phyloP scores from a whole-genome alignment of 2,113 vertebrate species.

The Protobothrops flavoviridis region DNA sequence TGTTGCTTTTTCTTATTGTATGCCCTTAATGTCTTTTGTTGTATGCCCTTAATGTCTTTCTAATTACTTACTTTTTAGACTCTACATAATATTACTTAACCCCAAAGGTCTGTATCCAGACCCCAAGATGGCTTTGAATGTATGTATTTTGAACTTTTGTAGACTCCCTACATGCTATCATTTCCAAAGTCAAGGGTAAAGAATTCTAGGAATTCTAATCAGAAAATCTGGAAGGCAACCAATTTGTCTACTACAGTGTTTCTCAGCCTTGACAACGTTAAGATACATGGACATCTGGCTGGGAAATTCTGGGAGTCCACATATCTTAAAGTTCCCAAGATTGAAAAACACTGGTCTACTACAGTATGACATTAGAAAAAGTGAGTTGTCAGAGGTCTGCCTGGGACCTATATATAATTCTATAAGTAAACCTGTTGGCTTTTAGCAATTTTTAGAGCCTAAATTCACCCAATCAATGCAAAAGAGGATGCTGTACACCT shows the following conservation, averaged over 20 bases:
- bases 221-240: background rate
- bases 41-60: background rate
- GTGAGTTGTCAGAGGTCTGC: too few relatives aligned
- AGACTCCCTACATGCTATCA: background rate
- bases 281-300: background rate
- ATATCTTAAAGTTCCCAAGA: too few relatives aligned
- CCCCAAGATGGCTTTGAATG: background rate
- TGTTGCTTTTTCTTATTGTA: background rate
- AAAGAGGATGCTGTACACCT: too few relatives aligned
- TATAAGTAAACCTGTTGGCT: too few relatives aligned
- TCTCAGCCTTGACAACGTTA: background rate
- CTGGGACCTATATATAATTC: too few relatives aligned
- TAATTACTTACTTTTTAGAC: background rate
- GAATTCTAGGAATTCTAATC: background rate
- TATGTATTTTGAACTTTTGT: background rate
- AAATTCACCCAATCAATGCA: too few relatives aligned
- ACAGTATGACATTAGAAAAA: too few relatives aligned
- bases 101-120: background rate
- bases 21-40: background rate
- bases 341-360: too few relatives aligned
- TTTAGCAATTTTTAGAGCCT: too few relatives aligned
- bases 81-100: background rate
- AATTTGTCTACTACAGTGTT: background rate
- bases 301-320: background rate
- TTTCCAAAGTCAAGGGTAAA: background rate